phyloP scores from a whole-genome alignment of 2,113 vertebrate species.

The Grammomys surdaster region DNA sequence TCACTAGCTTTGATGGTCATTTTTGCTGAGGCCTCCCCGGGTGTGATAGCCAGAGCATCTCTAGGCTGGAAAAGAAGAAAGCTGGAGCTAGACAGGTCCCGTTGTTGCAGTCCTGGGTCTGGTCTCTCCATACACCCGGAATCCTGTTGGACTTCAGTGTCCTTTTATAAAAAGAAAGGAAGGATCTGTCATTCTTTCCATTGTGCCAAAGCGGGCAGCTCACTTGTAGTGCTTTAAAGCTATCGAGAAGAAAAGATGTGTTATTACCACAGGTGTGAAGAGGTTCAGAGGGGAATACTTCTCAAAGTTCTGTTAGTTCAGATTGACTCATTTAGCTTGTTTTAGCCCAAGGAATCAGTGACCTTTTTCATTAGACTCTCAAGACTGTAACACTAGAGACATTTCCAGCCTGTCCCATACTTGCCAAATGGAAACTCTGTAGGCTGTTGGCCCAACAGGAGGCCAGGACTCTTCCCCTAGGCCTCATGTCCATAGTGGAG shows the following conservation, averaged over 20 bases:
- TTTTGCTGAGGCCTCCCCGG: not conserved
- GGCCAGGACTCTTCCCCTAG: not conserved
- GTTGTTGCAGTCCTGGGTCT: not conserved
- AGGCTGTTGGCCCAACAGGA: not conserved
- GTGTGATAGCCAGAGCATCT: not conserved
- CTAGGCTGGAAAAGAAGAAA: not conserved
- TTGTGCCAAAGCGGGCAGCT: conserved; percentile 25
- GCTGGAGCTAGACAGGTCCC: not conserved
- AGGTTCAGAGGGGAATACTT: not conserved
- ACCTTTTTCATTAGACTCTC: conserved; percentile 34
- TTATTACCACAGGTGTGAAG: not conserved
- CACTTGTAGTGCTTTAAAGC: conserved; percentile 32
- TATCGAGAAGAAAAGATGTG: not conserved
- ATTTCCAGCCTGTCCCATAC: not conserved
- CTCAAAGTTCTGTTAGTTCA: not conserved
- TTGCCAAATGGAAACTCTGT: conserved; percentile 22
- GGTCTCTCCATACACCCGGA: not conserved
- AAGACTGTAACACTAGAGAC: not conserved
- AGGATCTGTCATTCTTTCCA: not conserved
- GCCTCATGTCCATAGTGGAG: fast-evolving
- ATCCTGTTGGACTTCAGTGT: conserved; percentile 15
- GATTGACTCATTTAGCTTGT: not conserved
- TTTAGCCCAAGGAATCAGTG: conserved; percentile 42
- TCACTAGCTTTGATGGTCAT: conserved; percentile 1
- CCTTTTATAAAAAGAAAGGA: conserved; percentile 25